Evolutionary conservation across 2,113 vertebrate species (phyloP).

Genomic region (Setophaga kirtlandii): DNA sequence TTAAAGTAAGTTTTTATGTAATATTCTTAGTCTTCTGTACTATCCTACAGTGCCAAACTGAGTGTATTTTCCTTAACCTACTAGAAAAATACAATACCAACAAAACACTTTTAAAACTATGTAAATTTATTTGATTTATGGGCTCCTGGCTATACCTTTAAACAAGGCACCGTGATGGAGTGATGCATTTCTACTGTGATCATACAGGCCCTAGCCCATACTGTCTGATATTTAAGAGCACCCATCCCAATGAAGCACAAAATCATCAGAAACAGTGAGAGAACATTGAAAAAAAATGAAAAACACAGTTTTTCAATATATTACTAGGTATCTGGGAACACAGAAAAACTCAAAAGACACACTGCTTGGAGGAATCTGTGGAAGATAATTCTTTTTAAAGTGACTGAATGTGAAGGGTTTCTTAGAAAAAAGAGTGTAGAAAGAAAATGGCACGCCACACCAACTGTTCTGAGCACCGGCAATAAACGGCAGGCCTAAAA

Average conservation of each 20-base stretch:
- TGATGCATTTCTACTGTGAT: background rate
- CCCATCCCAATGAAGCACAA: background rate
- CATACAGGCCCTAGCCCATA: background rate
- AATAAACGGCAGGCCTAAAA: background rate
- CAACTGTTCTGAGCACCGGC: background rate
- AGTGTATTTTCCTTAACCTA: background rate
- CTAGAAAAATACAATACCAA: background rate
- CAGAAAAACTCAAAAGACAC: background rate
- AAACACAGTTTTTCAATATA: accelerated
- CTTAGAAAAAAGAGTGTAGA: background rate
- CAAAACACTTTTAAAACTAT: background rate
- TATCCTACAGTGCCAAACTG: background rate
- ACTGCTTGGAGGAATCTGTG: background rate
- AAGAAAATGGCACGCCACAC: background rate
- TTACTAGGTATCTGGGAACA: background rate
- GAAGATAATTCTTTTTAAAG: background rate
- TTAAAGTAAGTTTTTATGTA: background rate
- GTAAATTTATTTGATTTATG: background rate
- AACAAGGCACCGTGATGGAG: background rate
- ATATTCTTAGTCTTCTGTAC: background rate
- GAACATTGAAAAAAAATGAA: background rate
- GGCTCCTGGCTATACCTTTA: background rate
- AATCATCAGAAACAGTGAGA: background rate
- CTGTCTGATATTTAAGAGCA: background rate
- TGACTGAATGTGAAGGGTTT: background rate